These are phyloP conservation scores for Microctonus hyperodae DNA, from an alignment of 2,888 invertebrate genomes.

Conservation along the genomic window DNA sequence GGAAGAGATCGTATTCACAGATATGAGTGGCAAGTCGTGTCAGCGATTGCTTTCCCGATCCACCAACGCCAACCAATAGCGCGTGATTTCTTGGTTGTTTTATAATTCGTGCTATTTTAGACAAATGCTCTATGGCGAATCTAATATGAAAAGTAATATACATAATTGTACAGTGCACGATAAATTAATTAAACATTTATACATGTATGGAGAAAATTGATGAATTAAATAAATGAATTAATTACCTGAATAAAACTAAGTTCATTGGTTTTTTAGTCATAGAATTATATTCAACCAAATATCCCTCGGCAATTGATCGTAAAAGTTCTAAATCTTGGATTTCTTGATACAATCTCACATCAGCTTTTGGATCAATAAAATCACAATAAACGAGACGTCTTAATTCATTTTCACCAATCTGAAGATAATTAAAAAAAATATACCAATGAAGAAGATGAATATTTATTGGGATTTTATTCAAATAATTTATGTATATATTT, in stretches of 20 bases:
- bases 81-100: conserved; percentile 93
- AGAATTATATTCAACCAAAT: conserved; percentile 89
- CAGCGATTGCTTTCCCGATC: conserved; percentile 91
- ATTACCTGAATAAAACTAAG: conserved; percentile 85
- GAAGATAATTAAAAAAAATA: conserved; percentile 7
- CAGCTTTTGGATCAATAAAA: conserved; percentile 93
- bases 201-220: neutral
- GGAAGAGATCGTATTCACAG: conserved; percentile 89
- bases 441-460: no score
- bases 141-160: conserved; percentile 62
- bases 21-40: conserved; percentile 92
- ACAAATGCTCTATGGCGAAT: conserved; percentile 94
- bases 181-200: no score
- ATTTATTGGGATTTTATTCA: no score
- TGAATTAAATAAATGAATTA: neutral
- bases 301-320: conserved; percentile 84
- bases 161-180: neutral
- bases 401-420: conserved; percentile 80
- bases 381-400: conserved; percentile 92
- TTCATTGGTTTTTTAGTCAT: conserved; percentile 98
- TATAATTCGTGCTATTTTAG: conserved; percentile 87
- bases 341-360: conserved; percentile 87
- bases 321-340: conserved; percentile 83
- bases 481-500: conserved; percentile 2
- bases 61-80: conserved; percentile 89